Evolutionary conservation across 1,140 invertebrate species (phyloP), one percentile per base, ranked within the genome.

Genomic region (Camponotus pennsylvanicus): DNA sequence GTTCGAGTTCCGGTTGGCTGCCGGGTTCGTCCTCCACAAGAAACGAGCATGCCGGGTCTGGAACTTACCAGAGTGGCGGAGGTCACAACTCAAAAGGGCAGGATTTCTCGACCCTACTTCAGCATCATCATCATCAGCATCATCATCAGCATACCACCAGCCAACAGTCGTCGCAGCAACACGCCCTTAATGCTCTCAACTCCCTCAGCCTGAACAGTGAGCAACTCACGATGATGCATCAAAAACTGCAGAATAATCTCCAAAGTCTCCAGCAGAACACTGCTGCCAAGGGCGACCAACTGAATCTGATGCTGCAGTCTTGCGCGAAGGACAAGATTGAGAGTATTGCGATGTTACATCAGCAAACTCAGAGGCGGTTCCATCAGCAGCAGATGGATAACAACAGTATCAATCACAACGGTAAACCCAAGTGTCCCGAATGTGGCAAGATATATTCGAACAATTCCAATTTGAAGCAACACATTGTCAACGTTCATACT

Each of bases 401-500:
- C 71, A 40, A 27, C 27, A 0, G 27, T 27, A 27, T 73, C 27
- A 89, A 71, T 82, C 86, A 88, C 52, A 82, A 92, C 42, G 92
- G 92, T 89, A 97, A 96, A 93, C 96, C 96, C 83, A 96, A 96
- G 89, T 97, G 97, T 93, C 96, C 96, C 55, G 96, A 96, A 91
- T 97, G 97, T 94, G 96, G 96, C 89, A 97, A 97, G 93, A 96
- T 96, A 69, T 97, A 97, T 94, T 97, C 96, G 92, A 96, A 96
- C 79, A 95, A 95, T 90, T 96, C 96, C 88, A 97, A 97, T 93
- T 95, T 97, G 64, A 97, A 97, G 94, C 97, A 97, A 93, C 97
- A 97, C 95, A 96, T 97, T 89, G 96, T 97, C 85, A 97, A 97
- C 95, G 96, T 97, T 88, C 97, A 97, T 95, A 96, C 97, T 70